A percentile compares a stretch with the other conserved stretches of the same genome.
Evolutionary conservation across 53 echinoderm and acorn worm genomes (phyloP).

Genomic region (Arbacia lixula): DNA sequence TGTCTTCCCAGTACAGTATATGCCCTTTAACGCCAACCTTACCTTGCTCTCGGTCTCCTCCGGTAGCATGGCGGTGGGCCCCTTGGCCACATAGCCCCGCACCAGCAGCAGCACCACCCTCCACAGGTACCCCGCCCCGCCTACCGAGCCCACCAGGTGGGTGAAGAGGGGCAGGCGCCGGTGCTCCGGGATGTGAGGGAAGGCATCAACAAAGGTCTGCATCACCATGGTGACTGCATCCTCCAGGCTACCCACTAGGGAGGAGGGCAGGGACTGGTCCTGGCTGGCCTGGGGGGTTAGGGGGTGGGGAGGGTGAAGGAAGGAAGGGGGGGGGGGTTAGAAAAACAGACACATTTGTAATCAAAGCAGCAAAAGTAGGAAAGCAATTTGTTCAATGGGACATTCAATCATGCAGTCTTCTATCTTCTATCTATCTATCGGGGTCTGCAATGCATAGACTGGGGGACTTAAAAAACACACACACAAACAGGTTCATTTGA

Average conservation of each 20-base stretch:
- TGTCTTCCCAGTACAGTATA: too few relatives aligned
- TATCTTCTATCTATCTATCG: too few relatives aligned
- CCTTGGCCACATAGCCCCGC: conserved; percentile 72
- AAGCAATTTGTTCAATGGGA: too few relatives aligned
- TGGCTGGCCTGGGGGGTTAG: conserved; percentile 67
- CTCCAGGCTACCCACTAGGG: conserved; percentile 64
- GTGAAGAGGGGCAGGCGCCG: conserved; percentile 87
- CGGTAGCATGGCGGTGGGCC: conserved; percentile 69
- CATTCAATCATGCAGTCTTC: too few relatives aligned
- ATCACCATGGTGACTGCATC: conserved; percentile 92
- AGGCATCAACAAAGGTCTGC: conserved; percentile 92
- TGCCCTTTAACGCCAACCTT: too few relatives aligned
- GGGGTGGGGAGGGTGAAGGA: neutral
- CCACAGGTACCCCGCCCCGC: conserved; percentile 79
- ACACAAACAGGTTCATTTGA: too few relatives aligned
- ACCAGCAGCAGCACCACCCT: conserved; percentile 76
- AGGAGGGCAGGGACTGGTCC: conserved; percentile 62
- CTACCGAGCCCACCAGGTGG: conserved; percentile 80
- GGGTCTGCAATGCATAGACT: too few relatives aligned
- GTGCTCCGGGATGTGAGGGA: conserved; percentile 92
- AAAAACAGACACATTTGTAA: neutral
- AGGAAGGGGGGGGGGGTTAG: neutral
- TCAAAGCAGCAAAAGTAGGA: too few relatives aligned
- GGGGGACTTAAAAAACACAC: too few relatives aligned
- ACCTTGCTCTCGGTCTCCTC: conserved; percentile 74